phyloP scores from a whole-genome alignment of 2,113 vertebrate genomes.

The Odocoileus hemionus region DNA sequence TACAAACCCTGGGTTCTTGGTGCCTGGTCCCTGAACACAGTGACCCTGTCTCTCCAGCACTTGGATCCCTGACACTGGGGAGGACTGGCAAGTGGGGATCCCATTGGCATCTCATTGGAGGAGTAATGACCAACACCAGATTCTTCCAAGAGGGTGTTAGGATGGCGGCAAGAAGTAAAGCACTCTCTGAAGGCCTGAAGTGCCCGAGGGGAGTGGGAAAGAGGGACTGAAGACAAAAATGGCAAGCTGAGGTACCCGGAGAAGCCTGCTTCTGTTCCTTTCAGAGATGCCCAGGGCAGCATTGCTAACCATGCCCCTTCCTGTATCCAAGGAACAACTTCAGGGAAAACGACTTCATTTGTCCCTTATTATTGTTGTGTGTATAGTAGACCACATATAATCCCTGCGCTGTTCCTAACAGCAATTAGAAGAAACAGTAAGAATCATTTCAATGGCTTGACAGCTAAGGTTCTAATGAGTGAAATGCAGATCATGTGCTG shows the following conservation, averaged over 20 bases:
- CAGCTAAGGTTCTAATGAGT: slow-evolving; percentile 50
- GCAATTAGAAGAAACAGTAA: slow-evolving; percentile 54
- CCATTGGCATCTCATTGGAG: not conserved
- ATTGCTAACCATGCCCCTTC: not conserved
- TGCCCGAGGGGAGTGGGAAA: not conserved
- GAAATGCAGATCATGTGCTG: not conserved
- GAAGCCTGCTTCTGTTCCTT: not conserved
- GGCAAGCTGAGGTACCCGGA: no score
- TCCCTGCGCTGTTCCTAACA: slow-evolving; percentile 8
- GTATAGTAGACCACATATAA: slow-evolving; percentile 51
- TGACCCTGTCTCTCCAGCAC: not conserved
- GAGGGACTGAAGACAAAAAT: not conserved
- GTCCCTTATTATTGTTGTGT: slow-evolving; percentile 44
- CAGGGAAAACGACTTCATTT: slow-evolving; percentile 31
- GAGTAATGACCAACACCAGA: not conserved
- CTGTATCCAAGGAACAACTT: not conserved
- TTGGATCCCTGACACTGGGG: not conserved
- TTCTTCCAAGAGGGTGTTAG: not conserved
- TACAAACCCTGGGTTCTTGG: not conserved
- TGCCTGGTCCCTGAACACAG: not conserved
- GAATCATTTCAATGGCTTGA: slow-evolving; percentile 34
- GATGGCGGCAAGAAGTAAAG: no score
- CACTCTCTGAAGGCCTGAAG: accelerated
- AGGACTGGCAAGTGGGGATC: no score
- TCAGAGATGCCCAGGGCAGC: not conserved